Percentiles rank a stretch among this genome's conserved stretches.
phyloP scores from a whole-genome alignment of 2,113 vertebrate genomes.

The Sander lucioperca region DNA sequence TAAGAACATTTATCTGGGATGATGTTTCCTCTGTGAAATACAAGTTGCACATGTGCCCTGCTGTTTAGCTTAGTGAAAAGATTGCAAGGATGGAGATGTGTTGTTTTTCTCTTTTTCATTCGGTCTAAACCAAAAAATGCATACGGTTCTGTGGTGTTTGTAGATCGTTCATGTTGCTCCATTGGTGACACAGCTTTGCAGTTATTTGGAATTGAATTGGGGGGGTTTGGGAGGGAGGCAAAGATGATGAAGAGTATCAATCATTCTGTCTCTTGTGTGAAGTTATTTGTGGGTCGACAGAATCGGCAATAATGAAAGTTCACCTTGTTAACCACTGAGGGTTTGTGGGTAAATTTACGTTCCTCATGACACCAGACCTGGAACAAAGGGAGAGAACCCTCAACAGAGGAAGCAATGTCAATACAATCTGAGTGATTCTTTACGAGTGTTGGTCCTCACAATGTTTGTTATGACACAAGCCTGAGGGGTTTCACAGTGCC shows the following conservation, averaged over 20 bases:
- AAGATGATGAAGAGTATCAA: constrained; percentile 89
- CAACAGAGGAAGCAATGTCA: constrained; percentile 50
- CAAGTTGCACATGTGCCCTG: constrained; percentile 6
- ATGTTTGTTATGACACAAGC: constrained; percentile 57
- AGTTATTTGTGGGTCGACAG: constrained; percentile 86
- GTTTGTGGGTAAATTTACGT: constrained; percentile 81
- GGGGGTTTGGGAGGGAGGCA: constrained; percentile 76
- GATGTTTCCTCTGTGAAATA: constrained; percentile 43
- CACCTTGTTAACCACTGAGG: constrained; percentile 83
- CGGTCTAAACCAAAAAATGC: constrained; percentile 49
- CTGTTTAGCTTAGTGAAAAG: constrained; percentile 25
- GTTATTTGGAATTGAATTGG: constrained; percentile 88
- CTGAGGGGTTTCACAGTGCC: constrained; percentile 45
- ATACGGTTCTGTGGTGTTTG: constrained; percentile 69
- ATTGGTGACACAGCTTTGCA: constrained; percentile 79
- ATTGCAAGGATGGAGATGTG: constrained; percentile 35
- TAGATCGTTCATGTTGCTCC: constrained; percentile 80
- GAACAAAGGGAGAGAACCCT: constrained; percentile 54
- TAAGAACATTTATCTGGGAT: constrained; percentile 71
- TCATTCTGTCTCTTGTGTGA: constrained; percentile 87
- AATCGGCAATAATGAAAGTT: constrained; percentile 89
- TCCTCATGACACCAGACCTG: constrained; percentile 51
- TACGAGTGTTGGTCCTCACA: constrained; percentile 50
- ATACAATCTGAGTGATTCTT: constrained; percentile 52
- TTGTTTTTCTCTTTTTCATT: constrained; percentile 7